A percentile compares a stretch with the other conserved stretches of the same genome.
phyloP scores from a whole-genome alignment of 2,797 vertebrate species.

The Lates japonicus region DNA sequence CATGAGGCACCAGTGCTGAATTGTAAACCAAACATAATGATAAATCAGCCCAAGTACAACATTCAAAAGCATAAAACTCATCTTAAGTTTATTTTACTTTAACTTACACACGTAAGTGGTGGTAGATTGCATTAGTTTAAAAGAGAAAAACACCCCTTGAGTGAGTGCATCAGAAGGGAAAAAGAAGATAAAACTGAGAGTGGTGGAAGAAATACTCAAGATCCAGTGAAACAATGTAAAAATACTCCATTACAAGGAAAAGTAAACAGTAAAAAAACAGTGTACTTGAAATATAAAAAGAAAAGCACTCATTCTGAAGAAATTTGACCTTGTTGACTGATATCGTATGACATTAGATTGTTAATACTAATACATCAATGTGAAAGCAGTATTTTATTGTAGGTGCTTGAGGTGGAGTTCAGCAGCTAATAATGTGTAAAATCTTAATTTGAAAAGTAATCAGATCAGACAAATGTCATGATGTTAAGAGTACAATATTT shows the following conservation, averaged over 20 bases:
- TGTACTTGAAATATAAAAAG: too few relatives aligned
- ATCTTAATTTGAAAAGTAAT: neutral
- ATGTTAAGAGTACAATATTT: neutral
- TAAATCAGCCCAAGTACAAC: conserved; percentile 26
- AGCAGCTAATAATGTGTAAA: neutral
- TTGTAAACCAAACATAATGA: conserved; percentile 37
- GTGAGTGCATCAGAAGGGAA: neutral
- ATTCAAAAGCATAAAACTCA: conserved; percentile 6
- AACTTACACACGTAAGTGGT: conserved; percentile 2
- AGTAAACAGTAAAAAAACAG: too few relatives aligned
- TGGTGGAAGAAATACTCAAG: neutral
- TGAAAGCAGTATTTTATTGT: neutral
- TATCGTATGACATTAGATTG: neutral
- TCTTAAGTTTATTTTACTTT: neutral
- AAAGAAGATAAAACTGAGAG: neutral
- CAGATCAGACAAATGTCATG: neutral
- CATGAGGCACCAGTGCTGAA: neutral
- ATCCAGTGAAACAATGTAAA: neutral
- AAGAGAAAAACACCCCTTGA: neutral
- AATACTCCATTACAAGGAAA: too few relatives aligned
- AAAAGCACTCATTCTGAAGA: too few relatives aligned
- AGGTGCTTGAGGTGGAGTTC: neutral
- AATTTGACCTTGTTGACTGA: neutral
- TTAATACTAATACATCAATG: neutral
- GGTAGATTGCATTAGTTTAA: neutral